These are phyloP conservation scores for Meiosimyza decipiens DNA, from an alignment of 2,888 invertebrate genomes.

Conservation along the genomic window DNA sequence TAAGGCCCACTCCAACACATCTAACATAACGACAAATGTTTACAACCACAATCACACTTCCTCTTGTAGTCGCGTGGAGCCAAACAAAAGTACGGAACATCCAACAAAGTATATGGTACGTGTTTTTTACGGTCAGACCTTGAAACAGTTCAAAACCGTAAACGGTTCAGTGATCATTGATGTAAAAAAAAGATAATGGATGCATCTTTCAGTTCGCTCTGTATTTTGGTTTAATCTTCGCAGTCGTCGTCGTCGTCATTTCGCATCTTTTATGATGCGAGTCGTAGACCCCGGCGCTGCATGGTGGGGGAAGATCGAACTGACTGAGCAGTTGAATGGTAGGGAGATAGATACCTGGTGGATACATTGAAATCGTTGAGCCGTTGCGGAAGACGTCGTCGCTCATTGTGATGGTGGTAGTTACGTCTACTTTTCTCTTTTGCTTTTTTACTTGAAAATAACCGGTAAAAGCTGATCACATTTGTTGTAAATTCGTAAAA, in stretches of 20 bases:
- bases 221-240: constrained; percentile 33
- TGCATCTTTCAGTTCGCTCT: constrained; percentile 38
- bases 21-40: too few relatives aligned
- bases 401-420: background rate
- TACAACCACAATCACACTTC: too few relatives aligned
- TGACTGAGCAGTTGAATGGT: background rate
- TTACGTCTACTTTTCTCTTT: too few relatives aligned
- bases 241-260: background rate
- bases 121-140: constrained; percentile 56
- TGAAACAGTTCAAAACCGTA: constrained; percentile 67
- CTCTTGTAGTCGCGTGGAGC: constrained; percentile 14
- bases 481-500: constrained; percentile 4
- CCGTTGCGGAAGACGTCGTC: constrained; percentile 30
- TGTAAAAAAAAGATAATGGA: constrained; percentile 53
- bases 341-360: background rate
- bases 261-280: constrained; percentile 31
- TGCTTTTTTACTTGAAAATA: too few relatives aligned
- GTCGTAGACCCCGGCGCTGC: background rate
- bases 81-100: constrained; percentile 26
- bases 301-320: background rate
- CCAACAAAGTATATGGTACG: constrained; percentile 6
- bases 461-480: background rate
- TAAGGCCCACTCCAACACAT: too few relatives aligned
- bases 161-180: constrained; percentile 67
- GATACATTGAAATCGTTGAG: constrained; percentile 34